A percentile compares a stretch with the other conserved stretches of the same genome.
These are phyloP conservation scores for Eriocheir sinensis DNA, from an alignment of 1,140 invertebrate species.

Conservation along the genomic window DNA sequence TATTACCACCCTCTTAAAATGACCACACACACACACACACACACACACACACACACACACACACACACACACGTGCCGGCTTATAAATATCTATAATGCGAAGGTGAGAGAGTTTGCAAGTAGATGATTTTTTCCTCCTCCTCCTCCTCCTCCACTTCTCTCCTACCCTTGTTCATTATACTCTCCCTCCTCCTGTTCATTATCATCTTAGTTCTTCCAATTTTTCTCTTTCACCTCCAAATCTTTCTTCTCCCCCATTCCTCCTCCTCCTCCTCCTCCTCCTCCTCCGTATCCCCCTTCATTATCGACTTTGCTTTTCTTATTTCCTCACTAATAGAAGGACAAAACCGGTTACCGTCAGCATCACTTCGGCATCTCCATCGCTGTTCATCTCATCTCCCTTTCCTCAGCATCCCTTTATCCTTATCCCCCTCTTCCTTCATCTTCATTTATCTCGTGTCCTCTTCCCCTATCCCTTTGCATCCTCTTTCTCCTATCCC, in stretches of 20 bases:
- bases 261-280: background rate
- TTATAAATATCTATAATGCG: background rate
- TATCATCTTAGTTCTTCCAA: constrained; percentile 3
- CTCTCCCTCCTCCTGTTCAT: background rate
- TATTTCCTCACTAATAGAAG: background rate
- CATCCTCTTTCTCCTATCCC: background rate
- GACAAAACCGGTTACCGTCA: background rate
- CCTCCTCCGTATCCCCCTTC: background rate
- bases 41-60: constrained; percentile 55
- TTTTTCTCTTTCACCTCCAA: background rate
- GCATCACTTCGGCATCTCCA: background rate
- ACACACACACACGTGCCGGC: constrained; percentile 44
- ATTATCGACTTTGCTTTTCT: background rate
- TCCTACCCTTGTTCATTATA: background rate
- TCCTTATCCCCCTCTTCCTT: background rate
- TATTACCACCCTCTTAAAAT: background rate
- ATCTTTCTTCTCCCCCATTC: background rate
- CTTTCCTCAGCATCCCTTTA: background rate
- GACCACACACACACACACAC: constrained; percentile 18
- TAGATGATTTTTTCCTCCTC: background rate
- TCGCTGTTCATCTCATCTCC: background rate
- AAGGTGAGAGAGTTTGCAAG: background rate
- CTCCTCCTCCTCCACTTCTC: too few species aligned
- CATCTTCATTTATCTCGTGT: background rate
- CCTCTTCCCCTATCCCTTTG: background rate